These are phyloP conservation scores for Esox masquinongy DNA, from an alignment of 2,797 vertebrate genomes.

Conservation along the genomic window DNA sequence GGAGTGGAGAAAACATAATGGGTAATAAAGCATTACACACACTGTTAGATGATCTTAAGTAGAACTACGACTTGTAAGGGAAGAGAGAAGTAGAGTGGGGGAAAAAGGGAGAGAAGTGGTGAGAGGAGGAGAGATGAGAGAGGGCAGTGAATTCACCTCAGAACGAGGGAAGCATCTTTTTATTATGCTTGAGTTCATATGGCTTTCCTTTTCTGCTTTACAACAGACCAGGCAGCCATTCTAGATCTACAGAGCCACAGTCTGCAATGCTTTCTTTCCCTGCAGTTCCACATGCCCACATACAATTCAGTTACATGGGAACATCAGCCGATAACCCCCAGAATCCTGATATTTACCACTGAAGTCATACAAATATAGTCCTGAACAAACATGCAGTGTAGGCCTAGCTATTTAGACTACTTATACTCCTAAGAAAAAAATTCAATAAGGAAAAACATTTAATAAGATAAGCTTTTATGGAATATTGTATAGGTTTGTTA, in stretches of 20 bases:
- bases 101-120: conserved; percentile 9
- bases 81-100: neutral
- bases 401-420: too few species aligned
- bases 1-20: neutral
- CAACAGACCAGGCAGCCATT: neutral
- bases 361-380: too few species aligned
- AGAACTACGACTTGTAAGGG: neutral
- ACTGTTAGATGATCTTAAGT: neutral
- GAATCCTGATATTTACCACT: too few species aligned
- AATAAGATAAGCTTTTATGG: neutral
- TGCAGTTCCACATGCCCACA: neutral
- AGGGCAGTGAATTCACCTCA: neutral
- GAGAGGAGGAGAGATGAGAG: conserved; percentile 6
- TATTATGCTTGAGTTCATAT: neutral
- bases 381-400: too few species aligned
- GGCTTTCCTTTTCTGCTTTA: neutral
- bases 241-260: neutral
- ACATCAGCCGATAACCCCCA: neutral
- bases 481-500: neutral
- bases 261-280: neutral
- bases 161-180: neutral
- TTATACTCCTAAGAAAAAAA: too few species aligned
- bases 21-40: neutral
- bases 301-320: neutral
- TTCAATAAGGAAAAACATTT: too few species aligned